Evolutionary conservation across 2,888 invertebrate genomes (phyloP).

Genomic region (Arge pagana): DNA sequence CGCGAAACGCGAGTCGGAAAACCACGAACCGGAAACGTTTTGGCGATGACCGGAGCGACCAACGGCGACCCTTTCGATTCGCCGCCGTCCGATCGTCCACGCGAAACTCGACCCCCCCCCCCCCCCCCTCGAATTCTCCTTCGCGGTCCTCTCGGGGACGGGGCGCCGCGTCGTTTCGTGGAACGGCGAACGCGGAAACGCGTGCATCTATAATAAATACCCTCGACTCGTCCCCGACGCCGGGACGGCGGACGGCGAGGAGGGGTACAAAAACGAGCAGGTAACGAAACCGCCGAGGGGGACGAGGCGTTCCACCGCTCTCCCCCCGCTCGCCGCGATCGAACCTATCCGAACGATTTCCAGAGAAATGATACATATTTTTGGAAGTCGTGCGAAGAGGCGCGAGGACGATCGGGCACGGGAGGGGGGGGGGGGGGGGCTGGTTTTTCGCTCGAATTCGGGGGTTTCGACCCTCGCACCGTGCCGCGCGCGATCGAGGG

Average conservation of each 20-base stretch:
- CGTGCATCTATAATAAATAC: conserved; percentile 1
- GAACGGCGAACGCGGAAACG: no score
- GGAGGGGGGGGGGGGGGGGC: neutral
- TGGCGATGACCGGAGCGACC: conserved; percentile 19
- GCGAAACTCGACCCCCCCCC: conserved; percentile 23
- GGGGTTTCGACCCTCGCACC: conserved; percentile 17
- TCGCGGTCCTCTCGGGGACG: conserved; percentile 21
- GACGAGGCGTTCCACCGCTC: no score
- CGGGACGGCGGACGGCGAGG: no score
- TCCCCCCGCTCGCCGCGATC: no score
- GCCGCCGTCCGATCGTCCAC: conserved; percentile 24
- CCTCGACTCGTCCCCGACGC: neutral
- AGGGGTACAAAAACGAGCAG: no score
- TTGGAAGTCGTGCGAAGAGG: conserved; percentile 31
- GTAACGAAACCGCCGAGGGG: no score
- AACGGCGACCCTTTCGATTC: conserved; percentile 14
- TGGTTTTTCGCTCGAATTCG: conserved; percentile 2
- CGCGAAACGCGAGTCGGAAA: no score
- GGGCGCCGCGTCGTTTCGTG: no score
- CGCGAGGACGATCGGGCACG: conserved; percentile 2
- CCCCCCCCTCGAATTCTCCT: conserved; percentile 22
- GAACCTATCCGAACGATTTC: conserved; percentile 5
- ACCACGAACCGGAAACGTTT: conserved; percentile 11
- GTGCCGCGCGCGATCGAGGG: neutral
- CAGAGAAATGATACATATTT: no score